Conservation (phyloP, 37 sponge, comb jelly and placozoan species). For the Theonella swinhoei region DNA sequence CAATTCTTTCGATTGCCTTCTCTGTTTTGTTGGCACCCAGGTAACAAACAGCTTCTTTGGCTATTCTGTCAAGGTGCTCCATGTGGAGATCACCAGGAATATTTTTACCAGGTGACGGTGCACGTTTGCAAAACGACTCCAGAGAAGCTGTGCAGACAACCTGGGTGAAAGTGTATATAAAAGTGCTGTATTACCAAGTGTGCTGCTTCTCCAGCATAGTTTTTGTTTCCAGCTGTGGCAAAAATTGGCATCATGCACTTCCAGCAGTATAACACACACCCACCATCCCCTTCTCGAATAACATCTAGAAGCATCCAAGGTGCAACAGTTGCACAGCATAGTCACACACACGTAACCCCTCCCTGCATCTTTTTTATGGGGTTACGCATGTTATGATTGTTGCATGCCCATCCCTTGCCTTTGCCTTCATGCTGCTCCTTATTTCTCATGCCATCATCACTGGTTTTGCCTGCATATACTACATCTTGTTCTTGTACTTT, state of each 20-base stretch:
- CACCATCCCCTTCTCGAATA: slow-evolving; percentile 47
- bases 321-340: too few relatives aligned
- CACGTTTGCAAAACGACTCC: slow-evolving; percentile 33
- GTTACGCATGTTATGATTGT: too few relatives aligned
- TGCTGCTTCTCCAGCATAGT: slow-evolving; percentile 33
- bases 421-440: too few relatives aligned
- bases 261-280: slow-evolving; percentile 40
- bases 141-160: slow-evolving; percentile 42
- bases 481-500: too few relatives aligned
- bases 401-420: too few relatives aligned
- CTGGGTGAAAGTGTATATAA: slow-evolving; percentile 23
- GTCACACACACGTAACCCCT: too few relatives aligned
- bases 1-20: neutral
- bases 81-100: too few relatives aligned
- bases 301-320: slow-evolving; percentile 46
- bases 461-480: too few relatives aligned
- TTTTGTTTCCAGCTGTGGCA: slow-evolving; percentile 1
- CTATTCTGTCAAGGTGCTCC: neutral
- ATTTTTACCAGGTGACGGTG: neutral
- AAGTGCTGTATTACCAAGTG: neutral
- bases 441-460: too few relatives aligned
- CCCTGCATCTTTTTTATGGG: too few relatives aligned
- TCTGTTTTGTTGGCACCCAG: slow-evolving; percentile 21
- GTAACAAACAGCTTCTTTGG: neutral
- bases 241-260: slow-evolving; percentile 33